Percentiles rank a stretch among this genome's conserved stretches.
These are phyloP conservation scores for Metallyticus violacea DNA, from an alignment of 2,888 invertebrate genomes.

Conservation along the genomic window DNA sequence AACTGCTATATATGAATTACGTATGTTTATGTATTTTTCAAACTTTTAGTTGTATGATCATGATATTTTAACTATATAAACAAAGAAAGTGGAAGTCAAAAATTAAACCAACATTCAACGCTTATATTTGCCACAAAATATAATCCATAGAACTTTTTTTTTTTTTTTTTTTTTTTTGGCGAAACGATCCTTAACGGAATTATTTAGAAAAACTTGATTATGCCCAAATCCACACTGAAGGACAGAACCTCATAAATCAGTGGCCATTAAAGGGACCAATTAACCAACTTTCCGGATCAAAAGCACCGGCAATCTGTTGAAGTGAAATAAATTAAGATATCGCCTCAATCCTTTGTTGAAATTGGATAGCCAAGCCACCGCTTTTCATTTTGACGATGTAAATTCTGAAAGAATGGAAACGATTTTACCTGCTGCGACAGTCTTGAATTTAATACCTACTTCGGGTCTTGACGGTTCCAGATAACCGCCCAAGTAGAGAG, in stretches of 20 bases:
- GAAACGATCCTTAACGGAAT: not conserved
- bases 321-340: not conserved
- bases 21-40: too few relatives aligned
- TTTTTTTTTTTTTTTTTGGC: not conserved
- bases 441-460: not conserved
- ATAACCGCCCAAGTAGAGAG: not conserved
- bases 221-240: not conserved
- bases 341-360: not conserved
- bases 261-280: not conserved
- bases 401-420: not conserved
- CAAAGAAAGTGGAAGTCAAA: too few relatives aligned
- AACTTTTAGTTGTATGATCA: too few relatives aligned
- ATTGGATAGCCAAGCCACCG: not conserved
- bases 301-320: not conserved
- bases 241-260: not conserved
- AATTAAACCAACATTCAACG: too few relatives aligned
- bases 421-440: not conserved
- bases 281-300: not conserved
- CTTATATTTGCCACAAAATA: too few relatives aligned
- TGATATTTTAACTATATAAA: too few relatives aligned
- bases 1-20: too few relatives aligned
- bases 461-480: not conserved
- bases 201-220: not conserved
- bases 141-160: too few relatives aligned
- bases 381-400: not conserved